phyloP scores from a whole-genome alignment of 1,140 invertebrate species.

The Anthonomus grandis region DNA sequence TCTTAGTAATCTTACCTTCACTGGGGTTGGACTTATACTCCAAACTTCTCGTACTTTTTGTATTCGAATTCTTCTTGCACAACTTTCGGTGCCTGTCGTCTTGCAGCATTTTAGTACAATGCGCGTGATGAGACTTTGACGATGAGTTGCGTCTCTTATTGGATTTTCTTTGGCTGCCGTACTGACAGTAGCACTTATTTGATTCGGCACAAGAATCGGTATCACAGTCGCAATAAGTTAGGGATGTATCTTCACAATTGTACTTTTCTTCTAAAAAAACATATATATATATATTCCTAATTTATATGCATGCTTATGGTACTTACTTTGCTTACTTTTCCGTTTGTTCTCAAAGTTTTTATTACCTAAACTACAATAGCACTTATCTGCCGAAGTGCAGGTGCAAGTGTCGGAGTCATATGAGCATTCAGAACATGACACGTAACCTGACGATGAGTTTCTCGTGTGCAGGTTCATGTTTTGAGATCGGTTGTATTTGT shows the following conservation, averaged over 20 bases:
- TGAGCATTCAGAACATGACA: slow-evolving; percentile 82
- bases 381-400: slow-evolving; percentile 69
- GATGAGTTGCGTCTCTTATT: not conserved
- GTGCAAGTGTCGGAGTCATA: slow-evolving; percentile 78
- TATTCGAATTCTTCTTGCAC: slow-evolving; percentile 44
- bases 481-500: slow-evolving; percentile 11
- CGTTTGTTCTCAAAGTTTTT: slow-evolving; percentile 23
- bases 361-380: slow-evolving; percentile 65
- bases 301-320: not conserved
- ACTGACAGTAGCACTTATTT: slow-evolving; percentile 83
- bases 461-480: slow-evolving; percentile 52
- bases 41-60: slow-evolving; percentile 56
- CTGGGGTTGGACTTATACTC: slow-evolving; percentile 54
- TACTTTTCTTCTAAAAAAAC: slow-evolving; percentile 58
- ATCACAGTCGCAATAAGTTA: slow-evolving; percentile 67
- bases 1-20: slow-evolving; percentile 26
- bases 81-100: slow-evolving; percentile 46
- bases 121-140: slow-evolving; percentile 28
- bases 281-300: slow-evolving; percentile 37
- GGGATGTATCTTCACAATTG: slow-evolving; percentile 57
- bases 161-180: slow-evolving; percentile 51
- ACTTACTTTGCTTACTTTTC: slow-evolving; percentile 1
- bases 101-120: slow-evolving; percentile 55
- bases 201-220: slow-evolving; percentile 83
- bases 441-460: slow-evolving; percentile 67